Base-by-base conservation (phyloP, 2,113 vertebrate genomes). In the Neogobius melanostomus region DNA sequence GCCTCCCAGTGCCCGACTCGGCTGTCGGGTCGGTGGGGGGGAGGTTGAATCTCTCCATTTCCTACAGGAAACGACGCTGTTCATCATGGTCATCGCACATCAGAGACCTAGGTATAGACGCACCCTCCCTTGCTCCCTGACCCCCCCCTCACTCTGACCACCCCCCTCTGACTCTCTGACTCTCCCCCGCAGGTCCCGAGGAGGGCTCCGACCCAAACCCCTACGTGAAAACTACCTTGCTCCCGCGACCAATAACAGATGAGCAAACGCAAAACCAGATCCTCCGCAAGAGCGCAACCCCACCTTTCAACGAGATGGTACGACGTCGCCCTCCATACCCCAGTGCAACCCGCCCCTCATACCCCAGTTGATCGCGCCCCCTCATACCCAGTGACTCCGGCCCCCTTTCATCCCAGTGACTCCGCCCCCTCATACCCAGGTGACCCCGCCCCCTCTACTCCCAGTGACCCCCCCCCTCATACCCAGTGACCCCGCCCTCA, bases 31-130 rank as follows among this genome's bases (percentile, higher is more conserved):
- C 95, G 94, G 95, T 98, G 68, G 97, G 86, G 97, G 97, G 84
- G 96, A 98, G 85, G 95, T n/a, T 99, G 81, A 99, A 99, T 80
- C 85, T 99, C 4, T 99, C 97, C 0, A 89, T 99, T 82, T 99
- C 97, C 28, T 99, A 99, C 73, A 92, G 98, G 90, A 98, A 99
- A 79, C 94, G 94, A 98, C 94, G 16, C 96, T 99, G 0, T 99
- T 99, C 92, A 95, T 98, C 91, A 99, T 99, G 97, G 95, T 99
- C 82, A 99, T 99, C n/a, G 97, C 98, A 99, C 92, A 99, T 99
- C 85, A 95, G 94, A 92, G 97, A 98, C 76, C 92, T 99, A n/a
- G 90, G 87, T 90, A 59, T 11, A 49, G 3, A 49, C 11, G 14
- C 11, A 14, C 48, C 6, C 9, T 49, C 5, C 48, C 14, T 5